phyloP scores from a whole-genome alignment of 2,888 invertebrate species.

The Meandrusa payeni region DNA sequence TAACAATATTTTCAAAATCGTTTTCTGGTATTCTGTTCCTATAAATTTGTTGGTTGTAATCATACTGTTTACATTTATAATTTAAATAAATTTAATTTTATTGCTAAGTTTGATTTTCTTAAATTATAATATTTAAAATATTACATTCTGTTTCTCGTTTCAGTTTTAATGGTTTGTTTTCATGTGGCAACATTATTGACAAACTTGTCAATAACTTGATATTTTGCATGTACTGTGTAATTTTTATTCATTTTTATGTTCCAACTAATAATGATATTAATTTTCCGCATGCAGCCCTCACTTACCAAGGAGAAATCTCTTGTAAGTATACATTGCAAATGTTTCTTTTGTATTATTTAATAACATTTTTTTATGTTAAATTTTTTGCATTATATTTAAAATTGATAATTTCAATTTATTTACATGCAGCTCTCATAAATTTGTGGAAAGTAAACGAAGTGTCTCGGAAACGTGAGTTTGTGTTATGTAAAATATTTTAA shows the following conservation, averaged over 20 bases:
- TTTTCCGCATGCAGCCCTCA: constrained; percentile 79
- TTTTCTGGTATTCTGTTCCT: no score
- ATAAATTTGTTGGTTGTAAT: no score
- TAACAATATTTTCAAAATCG: no score
- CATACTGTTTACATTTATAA: no score
- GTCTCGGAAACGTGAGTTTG: constrained; percentile 73
- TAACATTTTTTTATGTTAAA: neutral
- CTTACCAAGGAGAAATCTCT: constrained; percentile 73
- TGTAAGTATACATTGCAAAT: constrained; percentile 66
- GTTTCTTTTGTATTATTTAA: neutral
- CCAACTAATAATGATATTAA: constrained; percentile 45
- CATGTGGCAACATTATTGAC: neutral
- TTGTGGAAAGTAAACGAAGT: constrained; percentile 74
- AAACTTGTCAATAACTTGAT: neutral
- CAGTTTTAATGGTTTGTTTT: neutral
- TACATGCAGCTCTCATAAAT: constrained; percentile 71
- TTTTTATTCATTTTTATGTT: constrained; percentile 31
- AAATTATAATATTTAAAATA: no score
- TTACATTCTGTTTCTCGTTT: no score
- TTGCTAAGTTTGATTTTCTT: no score
- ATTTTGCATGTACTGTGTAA: constrained; percentile 13
- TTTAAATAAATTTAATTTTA: no score
- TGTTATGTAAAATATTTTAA: neutral
- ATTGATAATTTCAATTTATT: constrained; percentile 29
- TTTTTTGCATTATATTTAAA: neutral